phyloP scores from a whole-genome alignment of 2,113 vertebrate genomes.

The Brachypodius melanocephalos region DNA sequence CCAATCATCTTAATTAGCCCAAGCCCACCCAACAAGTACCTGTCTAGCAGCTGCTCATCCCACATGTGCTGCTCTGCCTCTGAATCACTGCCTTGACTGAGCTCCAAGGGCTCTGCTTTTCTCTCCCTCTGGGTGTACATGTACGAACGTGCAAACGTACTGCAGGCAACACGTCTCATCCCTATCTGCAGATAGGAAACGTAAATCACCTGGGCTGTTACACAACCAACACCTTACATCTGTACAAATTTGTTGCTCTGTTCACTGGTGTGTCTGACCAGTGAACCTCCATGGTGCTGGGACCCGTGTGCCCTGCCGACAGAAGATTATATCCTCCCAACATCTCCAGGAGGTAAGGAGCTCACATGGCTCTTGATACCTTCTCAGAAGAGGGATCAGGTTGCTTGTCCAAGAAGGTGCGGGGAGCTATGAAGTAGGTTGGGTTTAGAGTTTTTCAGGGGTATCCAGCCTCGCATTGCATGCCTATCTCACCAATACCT shows the following conservation, averaged over 20 bases:
- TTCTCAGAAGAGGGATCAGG: neutral
- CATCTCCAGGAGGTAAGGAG: neutral
- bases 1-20: neutral
- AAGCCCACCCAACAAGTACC: conserved; percentile 47
- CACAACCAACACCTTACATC: neutral
- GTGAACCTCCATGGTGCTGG: accelerated
- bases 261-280: neutral
- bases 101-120: conserved; percentile 19
- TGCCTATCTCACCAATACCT: neutral
- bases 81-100: conserved; percentile 55
- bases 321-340: neutral
- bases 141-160: neutral
- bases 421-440: neutral
- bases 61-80: neutral
- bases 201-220: neutral
- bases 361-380: accelerated
- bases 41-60: neutral
- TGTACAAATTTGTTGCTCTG: neutral
- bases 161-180: neutral
- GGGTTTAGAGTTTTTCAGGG: neutral
- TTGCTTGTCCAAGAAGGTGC: neutral
- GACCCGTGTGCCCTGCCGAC: accelerated
- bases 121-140: neutral
- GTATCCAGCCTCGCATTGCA: accelerated
- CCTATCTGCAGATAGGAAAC: neutral